Percentiles rank a stretch among this genome's conserved stretches.
These are phyloP conservation scores for Cataglyphis rosenhaueri DNA, from an alignment of 2,888 invertebrate species.

Conservation along the genomic window DNA sequence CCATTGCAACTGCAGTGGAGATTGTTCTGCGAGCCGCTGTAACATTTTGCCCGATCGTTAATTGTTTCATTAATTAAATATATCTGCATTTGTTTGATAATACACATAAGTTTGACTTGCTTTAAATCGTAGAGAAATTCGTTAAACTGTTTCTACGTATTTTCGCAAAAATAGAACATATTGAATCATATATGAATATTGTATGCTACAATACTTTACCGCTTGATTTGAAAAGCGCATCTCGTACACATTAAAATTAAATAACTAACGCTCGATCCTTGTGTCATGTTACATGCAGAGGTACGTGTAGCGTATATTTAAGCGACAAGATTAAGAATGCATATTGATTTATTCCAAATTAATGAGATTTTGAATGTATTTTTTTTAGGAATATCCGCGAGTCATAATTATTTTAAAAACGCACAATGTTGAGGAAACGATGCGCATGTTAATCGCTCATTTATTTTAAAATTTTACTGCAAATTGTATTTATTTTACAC, in stretches of 20 bases:
- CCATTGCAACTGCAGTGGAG: conserved; percentile 88
- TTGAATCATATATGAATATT: background rate
- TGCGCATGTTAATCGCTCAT: background rate
- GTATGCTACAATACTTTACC: background rate
- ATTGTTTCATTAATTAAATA: background rate
- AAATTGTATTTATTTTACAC: conserved; percentile 11
- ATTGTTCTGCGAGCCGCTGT: conserved; percentile 91
- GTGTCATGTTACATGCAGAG: background rate
- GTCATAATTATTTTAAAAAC: background rate
- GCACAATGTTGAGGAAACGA: background rate
- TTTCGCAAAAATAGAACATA: background rate
- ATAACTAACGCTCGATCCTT: background rate
- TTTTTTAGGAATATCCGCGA: background rate
- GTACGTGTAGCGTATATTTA: background rate
- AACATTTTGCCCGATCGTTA: conserved; percentile 77
- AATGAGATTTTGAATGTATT: conserved; percentile 8
- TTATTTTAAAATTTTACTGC: background rate
- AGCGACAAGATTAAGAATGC: background rate
- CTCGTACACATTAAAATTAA: background rate
- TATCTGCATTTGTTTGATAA: background rate
- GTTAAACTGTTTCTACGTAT: background rate
- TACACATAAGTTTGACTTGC: background rate
- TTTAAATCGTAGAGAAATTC: background rate
- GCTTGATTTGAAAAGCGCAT: background rate
- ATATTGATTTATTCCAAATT: background rate